Conservation (phyloP, 2,888 invertebrate genomes). For the Serripes groenlandicus region DNA sequence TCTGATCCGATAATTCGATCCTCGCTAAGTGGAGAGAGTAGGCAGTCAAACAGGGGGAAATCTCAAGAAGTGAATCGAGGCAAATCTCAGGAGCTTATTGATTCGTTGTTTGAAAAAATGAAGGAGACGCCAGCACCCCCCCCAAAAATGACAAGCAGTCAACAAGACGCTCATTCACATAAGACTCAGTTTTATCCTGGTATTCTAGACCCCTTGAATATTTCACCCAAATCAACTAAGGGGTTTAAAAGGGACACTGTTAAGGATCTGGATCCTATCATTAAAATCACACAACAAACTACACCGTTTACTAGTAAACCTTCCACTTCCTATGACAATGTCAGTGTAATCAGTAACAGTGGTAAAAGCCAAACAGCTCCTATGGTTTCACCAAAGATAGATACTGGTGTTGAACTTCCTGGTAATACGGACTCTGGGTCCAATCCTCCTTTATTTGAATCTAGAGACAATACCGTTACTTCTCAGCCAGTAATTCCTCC, state of each 20-base stretch:
- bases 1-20: slow-evolving; percentile 18
- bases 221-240: slow-evolving; percentile 53
- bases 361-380: slow-evolving; percentile 3
- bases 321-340: slow-evolving; percentile 4
- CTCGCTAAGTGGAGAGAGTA: slow-evolving; percentile 20
- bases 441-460: background rate
- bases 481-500: slow-evolving; percentile 33
- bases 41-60: slow-evolving; percentile 21
- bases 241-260: slow-evolving; percentile 22
- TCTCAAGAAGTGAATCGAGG: slow-evolving; percentile 30
- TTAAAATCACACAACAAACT: background rate
- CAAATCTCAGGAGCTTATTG: slow-evolving; percentile 17
- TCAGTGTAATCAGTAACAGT: background rate
- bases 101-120: slow-evolving; percentile 40
- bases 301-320: background rate
- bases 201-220: slow-evolving; percentile 49
- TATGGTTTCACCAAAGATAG: slow-evolving; percentile 17
- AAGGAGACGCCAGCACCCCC: slow-evolving; percentile 25
- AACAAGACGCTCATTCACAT: slow-evolving; percentile 14
- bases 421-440: slow-evolving; percentile 9
- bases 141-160: slow-evolving; percentile 13
- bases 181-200: slow-evolving; percentile 54
- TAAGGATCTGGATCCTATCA: slow-evolving; percentile 1
- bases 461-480: background rate
- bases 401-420: background rate